phyloP scores from a whole-genome alignment of 2,888 invertebrate genomes.

The Caradrina clavipalpis region DNA sequence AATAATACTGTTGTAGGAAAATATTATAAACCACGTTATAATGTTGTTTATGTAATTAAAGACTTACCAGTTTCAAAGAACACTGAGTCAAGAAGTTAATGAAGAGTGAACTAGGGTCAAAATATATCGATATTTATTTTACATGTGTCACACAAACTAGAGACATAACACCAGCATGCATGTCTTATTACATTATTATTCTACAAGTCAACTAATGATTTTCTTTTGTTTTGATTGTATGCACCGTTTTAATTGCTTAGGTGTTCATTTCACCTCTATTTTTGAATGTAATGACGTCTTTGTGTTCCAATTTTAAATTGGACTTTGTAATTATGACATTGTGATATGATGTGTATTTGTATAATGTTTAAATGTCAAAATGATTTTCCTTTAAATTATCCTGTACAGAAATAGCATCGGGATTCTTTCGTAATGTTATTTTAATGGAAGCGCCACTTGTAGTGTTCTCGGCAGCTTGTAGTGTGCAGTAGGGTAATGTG shows the following conservation, averaged over 20 bases:
- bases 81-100: neutral
- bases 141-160: neutral
- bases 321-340: neutral
- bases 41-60: neutral
- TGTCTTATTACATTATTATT: slow-evolving; percentile 1
- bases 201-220: neutral
- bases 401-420: neutral
- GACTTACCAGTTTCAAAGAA: neutral
- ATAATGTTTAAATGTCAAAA: neutral
- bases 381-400: neutral
- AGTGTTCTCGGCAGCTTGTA: slow-evolving; percentile 9
- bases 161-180: neutral
- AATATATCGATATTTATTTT: neutral
- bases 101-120: neutral
- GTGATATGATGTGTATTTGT: neutral
- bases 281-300: neutral
- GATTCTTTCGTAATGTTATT: slow-evolving; percentile 10
- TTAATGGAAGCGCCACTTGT: slow-evolving; percentile 23
- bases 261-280: neutral
- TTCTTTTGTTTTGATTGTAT: slow-evolving; percentile 13
- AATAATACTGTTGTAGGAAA: too few species aligned
- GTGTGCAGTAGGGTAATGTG: slow-evolving; percentile 49
- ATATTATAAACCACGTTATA: too few species aligned
- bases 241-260: slow-evolving; percentile 20
- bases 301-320: neutral